Percentiles rank a stretch among this genome's conserved stretches.
Conservation (phyloP, 2,113 vertebrate genomes). For the Neolamprologus tretocephalus region DNA sequence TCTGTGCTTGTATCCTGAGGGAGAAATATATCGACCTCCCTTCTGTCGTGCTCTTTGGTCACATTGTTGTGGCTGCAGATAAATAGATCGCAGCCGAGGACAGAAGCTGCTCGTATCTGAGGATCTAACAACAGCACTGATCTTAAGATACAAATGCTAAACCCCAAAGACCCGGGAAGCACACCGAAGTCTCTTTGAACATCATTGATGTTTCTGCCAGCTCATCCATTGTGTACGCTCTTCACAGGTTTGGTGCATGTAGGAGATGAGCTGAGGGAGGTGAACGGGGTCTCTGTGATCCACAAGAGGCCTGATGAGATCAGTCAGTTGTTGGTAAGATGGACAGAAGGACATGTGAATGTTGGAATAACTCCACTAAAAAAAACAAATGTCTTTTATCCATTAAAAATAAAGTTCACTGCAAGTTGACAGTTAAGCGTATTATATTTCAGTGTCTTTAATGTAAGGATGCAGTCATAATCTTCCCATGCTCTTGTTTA, state of each 20-base stretch:
- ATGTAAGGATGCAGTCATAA: background rate
- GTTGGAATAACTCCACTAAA: background rate
- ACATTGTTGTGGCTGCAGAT: constrained; percentile 27
- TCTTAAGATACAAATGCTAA: background rate
- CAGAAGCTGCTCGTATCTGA: background rate
- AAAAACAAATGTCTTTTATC: background rate
- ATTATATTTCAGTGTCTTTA: background rate
- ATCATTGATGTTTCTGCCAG: background rate
- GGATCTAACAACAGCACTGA: background rate
- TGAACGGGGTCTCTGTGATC: constrained; percentile 87
- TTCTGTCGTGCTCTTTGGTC: background rate
- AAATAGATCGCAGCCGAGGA: background rate
- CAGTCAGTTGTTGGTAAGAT: constrained; percentile 89
- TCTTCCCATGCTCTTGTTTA: background rate
- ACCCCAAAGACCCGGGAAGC: background rate
- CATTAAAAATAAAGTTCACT: background rate
- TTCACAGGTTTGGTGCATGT: constrained; percentile 88
- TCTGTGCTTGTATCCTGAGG: background rate
- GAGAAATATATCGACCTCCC: background rate
- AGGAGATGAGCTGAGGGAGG: constrained; percentile 91
- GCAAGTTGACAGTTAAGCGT: background rate
- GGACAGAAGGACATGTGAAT: background rate
- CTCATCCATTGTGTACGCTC: background rate
- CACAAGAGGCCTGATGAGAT: constrained; percentile 94
- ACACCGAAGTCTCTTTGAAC: background rate